Conservation (phyloP, 2,888 invertebrate species). For the Lamproptera curius region DNA sequence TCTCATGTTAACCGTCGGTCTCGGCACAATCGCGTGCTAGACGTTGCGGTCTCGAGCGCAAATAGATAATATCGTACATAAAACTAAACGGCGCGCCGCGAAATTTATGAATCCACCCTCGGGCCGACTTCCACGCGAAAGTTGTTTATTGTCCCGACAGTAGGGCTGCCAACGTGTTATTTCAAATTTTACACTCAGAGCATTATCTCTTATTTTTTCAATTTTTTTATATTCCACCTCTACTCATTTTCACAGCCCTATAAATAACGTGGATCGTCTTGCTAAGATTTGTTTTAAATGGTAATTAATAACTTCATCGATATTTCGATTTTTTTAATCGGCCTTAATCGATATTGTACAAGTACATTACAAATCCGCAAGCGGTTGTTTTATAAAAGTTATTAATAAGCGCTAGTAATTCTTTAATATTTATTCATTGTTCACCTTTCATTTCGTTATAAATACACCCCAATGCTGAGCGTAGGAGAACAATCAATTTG, state of each 20-base stretch:
- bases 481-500: constrained; percentile 32
- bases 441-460: constrained; percentile 25
- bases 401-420: constrained; percentile 26
- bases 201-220: constrained; percentile 65
- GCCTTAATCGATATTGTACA: constrained; percentile 57
- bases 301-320: no score
- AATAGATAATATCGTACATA: constrained; percentile 70
- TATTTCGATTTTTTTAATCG: constrained; percentile 56
- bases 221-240: constrained; percentile 58
- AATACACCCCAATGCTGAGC: constrained; percentile 39
- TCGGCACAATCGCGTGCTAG: background rate
- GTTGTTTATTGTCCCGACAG: constrained; percentile 61
- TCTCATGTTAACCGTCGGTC: no score
- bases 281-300: no score
- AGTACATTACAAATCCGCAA: no score
- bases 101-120: constrained; percentile 71
- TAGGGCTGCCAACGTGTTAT: constrained; percentile 66
- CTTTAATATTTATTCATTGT: constrained; percentile 28
- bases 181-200: constrained; percentile 59
- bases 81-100: constrained; percentile 70
- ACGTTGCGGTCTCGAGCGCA: constrained; percentile 45
- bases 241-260: constrained; percentile 54
- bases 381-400: constrained; percentile 23
- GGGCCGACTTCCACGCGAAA: constrained; percentile 74
- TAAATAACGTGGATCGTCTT: no score